phyloP scores from a whole-genome alignment of 2,113 vertebrate genomes.

The Anoura caudifer region DNA sequence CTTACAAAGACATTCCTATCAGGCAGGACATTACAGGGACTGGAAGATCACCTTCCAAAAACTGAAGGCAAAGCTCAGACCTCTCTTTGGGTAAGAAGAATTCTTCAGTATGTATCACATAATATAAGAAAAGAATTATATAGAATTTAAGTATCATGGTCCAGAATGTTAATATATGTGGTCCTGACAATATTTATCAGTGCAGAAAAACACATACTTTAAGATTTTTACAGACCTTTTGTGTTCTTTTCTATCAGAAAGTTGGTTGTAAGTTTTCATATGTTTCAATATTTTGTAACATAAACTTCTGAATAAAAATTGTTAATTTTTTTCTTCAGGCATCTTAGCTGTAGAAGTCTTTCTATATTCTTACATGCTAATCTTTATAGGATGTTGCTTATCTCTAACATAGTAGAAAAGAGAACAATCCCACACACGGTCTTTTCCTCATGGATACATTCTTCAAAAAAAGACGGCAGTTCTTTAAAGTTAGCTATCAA shows the following conservation, averaged over 20 bases:
- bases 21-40: background rate
- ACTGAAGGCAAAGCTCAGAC: background rate
- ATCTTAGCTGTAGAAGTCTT: background rate
- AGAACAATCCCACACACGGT: background rate
- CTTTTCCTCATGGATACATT: background rate
- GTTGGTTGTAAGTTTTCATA: background rate
- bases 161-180: constrained; percentile 65
- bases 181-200: constrained; percentile 3
- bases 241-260: constrained; percentile 8
- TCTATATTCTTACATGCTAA: background rate
- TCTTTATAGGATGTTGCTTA: background rate
- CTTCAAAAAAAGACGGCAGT: background rate
- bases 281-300: background rate
- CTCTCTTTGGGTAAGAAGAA: background rate
- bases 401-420: background rate
- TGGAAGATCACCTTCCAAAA: background rate
- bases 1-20: background rate
- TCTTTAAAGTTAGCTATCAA: background rate
- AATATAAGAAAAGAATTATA: background rate
- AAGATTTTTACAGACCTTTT: background rate
- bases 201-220: background rate
- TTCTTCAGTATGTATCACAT: background rate
- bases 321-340: background rate
- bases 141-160: constrained; percentile 29
- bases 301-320: background rate